A percentile compares a stretch with the other conserved stretches of the same genome.
These are phyloP conservation scores for Autographa pulchrina DNA, from an alignment of 2,888 invertebrate species.

Conservation along the genomic window DNA sequence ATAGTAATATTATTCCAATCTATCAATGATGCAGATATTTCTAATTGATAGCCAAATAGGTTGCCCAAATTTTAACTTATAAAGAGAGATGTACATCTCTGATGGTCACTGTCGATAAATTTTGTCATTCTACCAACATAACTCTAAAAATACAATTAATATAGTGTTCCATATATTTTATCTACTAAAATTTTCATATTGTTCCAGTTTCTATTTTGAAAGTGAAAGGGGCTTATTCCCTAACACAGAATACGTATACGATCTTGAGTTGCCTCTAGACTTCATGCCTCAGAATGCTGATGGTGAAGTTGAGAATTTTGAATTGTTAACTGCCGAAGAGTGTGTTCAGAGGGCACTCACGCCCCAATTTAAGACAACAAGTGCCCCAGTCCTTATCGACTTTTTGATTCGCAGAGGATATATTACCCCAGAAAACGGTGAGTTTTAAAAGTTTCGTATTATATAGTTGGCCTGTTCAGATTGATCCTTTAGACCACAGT, in stretches of 20 bases:
- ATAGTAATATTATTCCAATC: slow-evolving; percentile 12
- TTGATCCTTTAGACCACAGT: too few species aligned
- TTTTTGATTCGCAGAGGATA: slow-evolving; percentile 97
- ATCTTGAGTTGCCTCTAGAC: slow-evolving; percentile 96
- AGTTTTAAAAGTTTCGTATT: slow-evolving; percentile 20
- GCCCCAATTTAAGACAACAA: slow-evolving; percentile 97
- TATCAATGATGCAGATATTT: background rate
- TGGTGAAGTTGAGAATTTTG: slow-evolving; percentile 98
- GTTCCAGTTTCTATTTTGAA: slow-evolving; percentile 95
- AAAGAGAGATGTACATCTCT: background rate
- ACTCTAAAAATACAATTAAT: background rate
- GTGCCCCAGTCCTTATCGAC: slow-evolving; percentile 96
- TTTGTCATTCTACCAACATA: background rate
- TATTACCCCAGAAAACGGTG: slow-evolving; percentile 97
- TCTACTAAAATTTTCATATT: slow-evolving; percentile 8
- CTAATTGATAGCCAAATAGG: background rate
- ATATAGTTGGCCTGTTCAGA: too few species aligned
- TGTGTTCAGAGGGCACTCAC: slow-evolving; percentile 94
- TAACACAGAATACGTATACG: slow-evolving; percentile 98
- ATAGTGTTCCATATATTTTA: background rate
- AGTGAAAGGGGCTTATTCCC: slow-evolving; percentile 98
- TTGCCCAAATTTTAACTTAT: background rate
- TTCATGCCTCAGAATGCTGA: slow-evolving; percentile 98
- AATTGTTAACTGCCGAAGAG: slow-evolving; percentile 95
- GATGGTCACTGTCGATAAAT: background rate